A percentile compares a stretch with the other conserved stretches of the same genome.
phyloP scores from a whole-genome alignment of 2,113 vertebrate species.

The Amphilophus citrinellus region DNA sequence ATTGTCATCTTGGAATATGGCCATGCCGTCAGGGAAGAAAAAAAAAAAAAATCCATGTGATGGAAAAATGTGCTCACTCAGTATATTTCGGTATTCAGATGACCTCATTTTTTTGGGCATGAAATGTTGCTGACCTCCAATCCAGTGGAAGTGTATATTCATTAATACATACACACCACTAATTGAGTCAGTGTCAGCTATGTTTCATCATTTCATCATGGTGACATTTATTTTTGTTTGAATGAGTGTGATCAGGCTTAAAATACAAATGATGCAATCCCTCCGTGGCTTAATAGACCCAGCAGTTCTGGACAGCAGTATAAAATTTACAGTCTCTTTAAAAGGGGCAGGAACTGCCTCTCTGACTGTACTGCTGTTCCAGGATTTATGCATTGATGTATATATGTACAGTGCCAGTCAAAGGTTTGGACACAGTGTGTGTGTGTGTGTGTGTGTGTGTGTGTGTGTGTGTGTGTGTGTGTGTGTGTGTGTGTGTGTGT shows the following conservation, averaged over 20 bases:
- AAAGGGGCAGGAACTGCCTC: conserved; percentile 39
- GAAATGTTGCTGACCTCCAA: not conserved
- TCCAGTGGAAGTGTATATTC: not conserved
- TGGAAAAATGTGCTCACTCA: not conserved
- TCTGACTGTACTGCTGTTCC: conserved; percentile 31
- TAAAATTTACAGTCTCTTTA: conserved; percentile 62
- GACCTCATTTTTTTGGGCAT: not conserved
- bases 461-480: no score
- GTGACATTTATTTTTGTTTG: conserved; percentile 44
- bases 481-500: not conserved
- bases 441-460: not conserved
- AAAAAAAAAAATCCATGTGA: not conserved
- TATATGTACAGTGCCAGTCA: no score
- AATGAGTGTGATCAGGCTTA: conserved; percentile 24
- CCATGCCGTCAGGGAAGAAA: not conserved
- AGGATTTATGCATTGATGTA: not conserved
- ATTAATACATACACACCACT: not conserved
- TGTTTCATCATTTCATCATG: not conserved
- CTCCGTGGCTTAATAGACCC: not conserved
- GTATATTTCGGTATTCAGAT: not conserved
- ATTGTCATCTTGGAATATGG: not conserved
- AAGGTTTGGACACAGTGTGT: no score
- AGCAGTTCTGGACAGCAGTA: conserved; percentile 42
- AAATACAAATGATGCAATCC: conserved; percentile 49
- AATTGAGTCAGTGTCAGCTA: not conserved